Base-by-base conservation (phyloP, 2,113 vertebrate genomes). In the Leuciscus idus region DNA sequence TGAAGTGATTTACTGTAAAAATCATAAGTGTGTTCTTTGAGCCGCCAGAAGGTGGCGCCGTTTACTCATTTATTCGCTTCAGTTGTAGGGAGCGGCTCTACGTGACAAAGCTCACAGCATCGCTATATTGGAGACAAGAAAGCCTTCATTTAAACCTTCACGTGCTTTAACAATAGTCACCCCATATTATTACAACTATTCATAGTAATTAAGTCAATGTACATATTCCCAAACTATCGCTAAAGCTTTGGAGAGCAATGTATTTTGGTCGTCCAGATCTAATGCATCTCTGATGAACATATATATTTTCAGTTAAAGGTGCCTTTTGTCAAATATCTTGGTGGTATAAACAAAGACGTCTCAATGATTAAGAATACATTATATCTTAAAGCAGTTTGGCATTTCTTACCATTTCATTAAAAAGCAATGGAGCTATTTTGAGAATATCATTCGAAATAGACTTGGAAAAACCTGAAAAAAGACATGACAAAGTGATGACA, bases 81-180 rank as follows among this genome's bases (percentile, higher is more conserved):
- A 7, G 46, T 19, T 77, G 9, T 6, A 81, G 81, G 80, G 81
- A 82, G 81, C 15, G 62, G 81, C 46, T 36, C 62, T 70, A 81
- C 61, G 46, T 82, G 80, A 70, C 80, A 23, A 13, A 55, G 19
- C 48, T 33, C 81, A 52, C 61, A 70, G 26, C 28, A 62, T 43
- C 64, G 39, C 64, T 48, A 19, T 4, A n/a, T 6, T 28, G 13
- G 15, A 46, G 26, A 43, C 57, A 11, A 62, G 23, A 17, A 17
- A 57, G 17, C 6, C 23, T 8, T 36, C 46, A 9, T 52, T 17
- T 33, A 50, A 30, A 33, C 8, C 46, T 28, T 55, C 19, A 39
- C 11, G 1, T 8, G 26, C 4, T 55, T 33, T 28, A 13, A 52
- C 28, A 30, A 77, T 19, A 33, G 64, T 33, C 28, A 68, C 0